Conservation (phyloP, 2,888 invertebrate genomes). For the Ophion costatus region DNA sequence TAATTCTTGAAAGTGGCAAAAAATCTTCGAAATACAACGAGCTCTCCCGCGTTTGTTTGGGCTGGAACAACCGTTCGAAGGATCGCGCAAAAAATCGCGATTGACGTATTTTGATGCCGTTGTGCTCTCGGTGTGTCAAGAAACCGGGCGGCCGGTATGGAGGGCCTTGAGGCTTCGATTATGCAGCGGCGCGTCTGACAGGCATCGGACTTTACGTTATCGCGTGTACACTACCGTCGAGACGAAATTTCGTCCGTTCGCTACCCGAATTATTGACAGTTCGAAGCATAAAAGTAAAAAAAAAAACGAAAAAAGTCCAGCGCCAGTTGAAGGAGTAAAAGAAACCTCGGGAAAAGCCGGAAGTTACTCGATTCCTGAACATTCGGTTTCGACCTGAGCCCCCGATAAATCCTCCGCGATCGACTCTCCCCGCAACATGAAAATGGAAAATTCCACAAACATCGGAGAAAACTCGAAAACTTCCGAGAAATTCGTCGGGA, state of each 20-base stretch:
- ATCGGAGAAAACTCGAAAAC: background rate
- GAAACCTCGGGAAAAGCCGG: background rate
- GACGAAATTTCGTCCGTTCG: conserved; percentile 34
- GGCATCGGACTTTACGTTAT: conserved; percentile 3
- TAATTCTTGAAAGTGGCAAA: too few relatives aligned
- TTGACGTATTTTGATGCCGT: background rate
- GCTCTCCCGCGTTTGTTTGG: background rate
- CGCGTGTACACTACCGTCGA: conserved; percentile 3
- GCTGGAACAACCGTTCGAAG: background rate
- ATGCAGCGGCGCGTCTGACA: conserved; percentile 28
- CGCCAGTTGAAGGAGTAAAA: conserved; percentile 11
- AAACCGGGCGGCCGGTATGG: conserved; percentile 14
- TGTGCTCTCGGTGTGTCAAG: conserved; percentile 23
- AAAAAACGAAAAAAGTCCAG: conserved; percentile 12
- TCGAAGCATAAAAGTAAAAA: conserved; percentile 2
- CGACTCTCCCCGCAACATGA: conserved; percentile 1
- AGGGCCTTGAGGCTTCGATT: conserved; percentile 41
- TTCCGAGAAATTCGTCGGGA: background rate
- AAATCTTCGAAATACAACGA: too few relatives aligned
- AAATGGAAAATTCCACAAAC: conserved; percentile 15
- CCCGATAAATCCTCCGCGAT: conserved; percentile 20
- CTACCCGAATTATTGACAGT: conserved; percentile 15
- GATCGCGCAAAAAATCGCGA: conserved; percentile 6
- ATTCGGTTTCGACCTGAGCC: conserved; percentile 1
- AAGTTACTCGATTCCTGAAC: background rate